Conservation (phyloP, 2,888 invertebrate species). For the Elegia similella region DNA sequence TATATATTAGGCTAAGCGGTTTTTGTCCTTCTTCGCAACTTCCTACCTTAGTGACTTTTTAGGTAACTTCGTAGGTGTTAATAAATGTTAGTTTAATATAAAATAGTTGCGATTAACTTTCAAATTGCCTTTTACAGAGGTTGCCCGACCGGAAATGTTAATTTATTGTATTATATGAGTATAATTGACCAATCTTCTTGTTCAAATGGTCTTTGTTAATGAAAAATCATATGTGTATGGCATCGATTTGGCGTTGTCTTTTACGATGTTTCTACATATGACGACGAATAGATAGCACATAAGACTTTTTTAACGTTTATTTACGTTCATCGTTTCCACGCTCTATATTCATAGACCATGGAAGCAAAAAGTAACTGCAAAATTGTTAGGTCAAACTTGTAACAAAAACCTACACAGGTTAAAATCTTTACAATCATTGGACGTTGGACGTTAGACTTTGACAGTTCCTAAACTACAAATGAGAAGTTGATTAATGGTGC, state of each 20-base stretch:
- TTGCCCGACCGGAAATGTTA: not conserved
- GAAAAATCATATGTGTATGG: not conserved
- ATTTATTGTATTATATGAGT: not conserved
- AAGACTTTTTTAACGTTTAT: too few species aligned
- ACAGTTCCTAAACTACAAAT: not conserved
- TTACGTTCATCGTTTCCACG: too few species aligned
- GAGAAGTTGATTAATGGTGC: constrained; percentile 6
- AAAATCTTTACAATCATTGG: not conserved
- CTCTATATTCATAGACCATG: too few species aligned
- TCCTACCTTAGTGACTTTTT: not conserved
- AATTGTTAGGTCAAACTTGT: not conserved
- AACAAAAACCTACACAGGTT: not conserved
- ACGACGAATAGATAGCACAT: not conserved
- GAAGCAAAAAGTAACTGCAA: not conserved
- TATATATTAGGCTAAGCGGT: not conserved
- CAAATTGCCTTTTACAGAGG: constrained; percentile 4
- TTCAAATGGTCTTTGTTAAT: not conserved
- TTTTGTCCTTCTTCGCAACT: constrained; percentile 3
- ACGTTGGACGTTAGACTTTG: not conserved
- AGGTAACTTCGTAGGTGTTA: constrained; percentile 5
- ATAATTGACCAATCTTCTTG: not conserved
- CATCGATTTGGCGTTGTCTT: not conserved
- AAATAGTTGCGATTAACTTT: constrained; percentile 1
- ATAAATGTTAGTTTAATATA: not conserved
- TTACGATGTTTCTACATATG: not conserved